Evolutionary conservation across 2,888 invertebrate species (phyloP), one percentile per base, ranked within the genome.

Genomic region (Dicroscelio sp.): DNA sequence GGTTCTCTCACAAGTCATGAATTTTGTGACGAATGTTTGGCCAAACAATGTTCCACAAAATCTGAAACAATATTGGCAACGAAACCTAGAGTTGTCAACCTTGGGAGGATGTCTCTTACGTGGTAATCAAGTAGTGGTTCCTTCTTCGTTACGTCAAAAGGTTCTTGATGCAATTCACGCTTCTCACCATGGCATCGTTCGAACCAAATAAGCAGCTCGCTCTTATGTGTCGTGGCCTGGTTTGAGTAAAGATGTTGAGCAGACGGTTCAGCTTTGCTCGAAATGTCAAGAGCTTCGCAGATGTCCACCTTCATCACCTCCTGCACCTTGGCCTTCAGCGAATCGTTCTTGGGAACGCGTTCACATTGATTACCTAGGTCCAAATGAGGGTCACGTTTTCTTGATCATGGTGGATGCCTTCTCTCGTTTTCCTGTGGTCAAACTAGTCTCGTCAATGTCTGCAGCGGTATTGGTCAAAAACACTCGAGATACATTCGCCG

Each of bases 61-160:
- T 3, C 43, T 79, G 27, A 43, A 78, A 55, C 10, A 43, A n/a
- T 85, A n/a, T 52, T 79, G 80, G 48, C 23, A 27, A 58, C 3
- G 55, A 1, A 25, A n/a, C 23, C 1, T 2, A 4, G n/a, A 76
- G 17, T 38, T 85, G 23, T 84, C 85, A 35, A 55, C 17, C 6
- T 33, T 48, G 20, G 14, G 31, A 33, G 69, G 69, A 12, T 78
- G 89, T 23, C 0, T 89, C 0, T 8, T 89, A 17, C 55, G 67
- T 23, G 90, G 90, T 1, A 76, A 90, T 33, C 35, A 58, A 38
- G 31, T 90, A 8, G 17, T 86, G 20, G 33, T 90, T 17, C 90
- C 90, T 17, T 2, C 0, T 2, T 17, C 6, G 17, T 23, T 69
- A 8, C 71, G 48, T 0, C 58, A 60, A 23, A n/a, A 27, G 17